These are phyloP conservation scores for Ophthalmolycus amberensis DNA, from an alignment of 2,113 vertebrate genomes.

Conservation along the genomic window DNA sequence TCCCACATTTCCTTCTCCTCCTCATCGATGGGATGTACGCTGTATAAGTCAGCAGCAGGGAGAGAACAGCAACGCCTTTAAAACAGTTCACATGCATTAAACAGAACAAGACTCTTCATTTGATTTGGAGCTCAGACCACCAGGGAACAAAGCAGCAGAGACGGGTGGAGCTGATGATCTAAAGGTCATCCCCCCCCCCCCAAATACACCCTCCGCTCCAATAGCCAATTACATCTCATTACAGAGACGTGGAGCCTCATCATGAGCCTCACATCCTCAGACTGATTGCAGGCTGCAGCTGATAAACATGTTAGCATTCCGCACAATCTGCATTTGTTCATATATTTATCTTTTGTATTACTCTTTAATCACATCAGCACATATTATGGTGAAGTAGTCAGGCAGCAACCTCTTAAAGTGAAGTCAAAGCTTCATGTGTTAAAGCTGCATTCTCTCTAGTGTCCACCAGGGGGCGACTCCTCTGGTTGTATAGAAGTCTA, in stretches of 20 bases:
- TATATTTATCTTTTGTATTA: background rate
- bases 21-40: constrained; percentile 64
- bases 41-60: constrained; percentile 55
- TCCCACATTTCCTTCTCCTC: constrained; percentile 76
- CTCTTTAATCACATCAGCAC: background rate
- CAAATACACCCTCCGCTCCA: constrained; percentile 58
- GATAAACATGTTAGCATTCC: too few species aligned
- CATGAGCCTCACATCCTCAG: constrained; percentile 36
- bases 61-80: constrained; percentile 46
- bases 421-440: too few species aligned
- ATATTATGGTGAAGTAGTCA: background rate
- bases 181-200: constrained; percentile 64
- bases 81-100: too few species aligned
- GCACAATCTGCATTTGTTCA: background rate
- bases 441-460: background rate
- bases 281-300: constrained; percentile 17
- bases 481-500: too few species aligned
- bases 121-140: constrained; percentile 20
- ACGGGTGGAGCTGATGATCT: constrained; percentile 52
- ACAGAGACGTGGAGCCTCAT: constrained; percentile 52
- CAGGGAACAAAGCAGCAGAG: constrained; percentile 39
- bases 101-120: background rate
- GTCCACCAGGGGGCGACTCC: background rate
- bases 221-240: constrained; percentile 77
- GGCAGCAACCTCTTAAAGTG: too few species aligned